Evolutionary conservation across 1,140 invertebrate genomes (phyloP).

Genomic region (Diachasmimorpha longicaudata): DNA sequence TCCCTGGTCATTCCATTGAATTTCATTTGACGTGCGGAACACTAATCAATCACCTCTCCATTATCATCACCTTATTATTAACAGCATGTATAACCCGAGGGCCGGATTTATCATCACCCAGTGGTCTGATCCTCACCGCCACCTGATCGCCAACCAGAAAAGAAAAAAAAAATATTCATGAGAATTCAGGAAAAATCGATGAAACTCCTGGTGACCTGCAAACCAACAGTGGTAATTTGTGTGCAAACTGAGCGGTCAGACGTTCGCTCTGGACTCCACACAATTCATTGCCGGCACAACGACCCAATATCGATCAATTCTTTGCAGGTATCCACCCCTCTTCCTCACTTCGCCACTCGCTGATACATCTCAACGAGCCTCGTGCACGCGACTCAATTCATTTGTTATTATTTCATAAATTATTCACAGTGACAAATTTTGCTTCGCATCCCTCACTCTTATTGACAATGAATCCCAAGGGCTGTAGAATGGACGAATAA

Average conservation of each 20-base stretch:
- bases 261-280: not conserved
- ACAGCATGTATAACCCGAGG: conserved; percentile 47
- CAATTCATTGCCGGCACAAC: conserved; percentile 34
- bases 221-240: not conserved
- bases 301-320: conserved; percentile 37
- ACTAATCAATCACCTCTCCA: not conserved
- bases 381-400: not conserved
- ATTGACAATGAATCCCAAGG: not conserved
- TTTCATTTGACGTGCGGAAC: not conserved
- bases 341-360: not conserved
- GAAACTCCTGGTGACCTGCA: not conserved
- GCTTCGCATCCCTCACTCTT: not conserved
- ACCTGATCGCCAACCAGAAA: conserved; percentile 51
- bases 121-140: conserved; percentile 51
- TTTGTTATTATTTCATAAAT: not conserved
- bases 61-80: conserved; percentile 48
- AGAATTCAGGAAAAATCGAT: not conserved
- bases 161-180: not conserved
- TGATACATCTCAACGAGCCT: not conserved
- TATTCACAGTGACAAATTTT: not conserved
- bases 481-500: not conserved
- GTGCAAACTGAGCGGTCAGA: conserved; percentile 2
- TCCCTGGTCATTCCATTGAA: not conserved
- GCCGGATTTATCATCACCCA: conserved; percentile 39
- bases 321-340: not conserved